These are phyloP conservation scores for Carassius carassius DNA, from an alignment of 2,113 vertebrate species.

Conservation along the genomic window DNA sequence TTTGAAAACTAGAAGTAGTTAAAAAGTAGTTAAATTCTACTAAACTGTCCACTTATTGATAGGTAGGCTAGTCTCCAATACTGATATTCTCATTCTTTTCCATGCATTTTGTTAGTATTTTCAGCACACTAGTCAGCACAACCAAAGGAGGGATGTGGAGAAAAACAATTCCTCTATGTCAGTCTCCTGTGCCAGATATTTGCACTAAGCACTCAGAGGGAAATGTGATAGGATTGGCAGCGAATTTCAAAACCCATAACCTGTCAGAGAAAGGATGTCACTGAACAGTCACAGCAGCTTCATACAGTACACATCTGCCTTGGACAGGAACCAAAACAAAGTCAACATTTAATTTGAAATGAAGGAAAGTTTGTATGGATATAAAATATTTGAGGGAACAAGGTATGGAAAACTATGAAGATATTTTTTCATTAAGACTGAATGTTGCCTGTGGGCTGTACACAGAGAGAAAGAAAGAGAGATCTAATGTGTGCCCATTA, in stretches of 20 bases:
- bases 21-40: background rate
- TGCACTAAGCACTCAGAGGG: background rate
- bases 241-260: slow-evolving; percentile 12
- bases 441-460: slow-evolving; percentile 53
- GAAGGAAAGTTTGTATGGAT: slow-evolving; percentile 56
- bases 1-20: background rate
- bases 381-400: slow-evolving; percentile 43
- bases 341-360: slow-evolving; percentile 65
- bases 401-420: slow-evolving; percentile 30
- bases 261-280: slow-evolving; percentile 28
- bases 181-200: background rate
- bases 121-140: background rate
- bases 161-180: background rate
- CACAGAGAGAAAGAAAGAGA: background rate
- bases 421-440: slow-evolving; percentile 52
- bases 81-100: background rate
- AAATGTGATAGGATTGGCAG: slow-evolving; percentile 40
- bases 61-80: background rate
- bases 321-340: slow-evolving; percentile 65
- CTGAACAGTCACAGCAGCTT: background rate
- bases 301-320: slow-evolving; percentile 41
- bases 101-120: background rate
- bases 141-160: background rate
- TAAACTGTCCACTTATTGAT: background rate
- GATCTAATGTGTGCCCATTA: slow-evolving; percentile 20